Evolutionary conservation across 1,140 invertebrate species (phyloP), one percentile per base, ranked within the genome.

Genomic region (Oryctes rhinoceros): DNA sequence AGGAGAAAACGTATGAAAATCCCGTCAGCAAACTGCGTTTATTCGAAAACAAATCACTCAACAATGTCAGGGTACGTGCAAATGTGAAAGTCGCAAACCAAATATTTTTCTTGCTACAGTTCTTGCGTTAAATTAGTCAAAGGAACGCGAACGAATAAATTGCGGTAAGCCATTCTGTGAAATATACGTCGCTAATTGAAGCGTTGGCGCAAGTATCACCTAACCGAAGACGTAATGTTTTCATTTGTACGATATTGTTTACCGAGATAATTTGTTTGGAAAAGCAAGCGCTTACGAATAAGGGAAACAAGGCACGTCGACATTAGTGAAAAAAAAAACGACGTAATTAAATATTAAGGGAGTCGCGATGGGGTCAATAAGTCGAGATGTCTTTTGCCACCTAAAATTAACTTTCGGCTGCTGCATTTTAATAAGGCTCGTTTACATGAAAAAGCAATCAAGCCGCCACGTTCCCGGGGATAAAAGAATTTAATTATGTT

Each of bases 401-500:
- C 65, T 71, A 24, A 37, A 71, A 71, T 71, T 71, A 71, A 71
- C 65, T 71, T 71, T 20, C 65, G 65, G 65, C 65, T 71, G 18
- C 65, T 71, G 65, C 65, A 71, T 71, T 71, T 71, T 71, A 71
- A 71, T 37, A 35, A 71, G 24, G 65, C 65, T 71, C 65, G 65
- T 71, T 71, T 71, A 24, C 65, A 71, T 24, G 24, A 35, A 24
- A 71, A 71, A 71, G 65, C 20, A 71, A 71, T 71, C 65, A 71
- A 71, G 65, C 2, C 65, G 18, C 5, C 65, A 24, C 11, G 30
- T 71, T 35, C 65, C 20, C 24, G 24, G 11, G 20, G 35, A 71
- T 37, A 37, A 71, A 71, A 71, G 65, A 71, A 71, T 71, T 71
- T 71, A 71, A 71, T 71, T 71, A 71, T 71, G 30, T 71, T 71